Evolutionary conservation across 2,888 invertebrate genomes (phyloP), one percentile per base, ranked within the genome.

Genomic region (Toxonevra muliebris): DNA sequence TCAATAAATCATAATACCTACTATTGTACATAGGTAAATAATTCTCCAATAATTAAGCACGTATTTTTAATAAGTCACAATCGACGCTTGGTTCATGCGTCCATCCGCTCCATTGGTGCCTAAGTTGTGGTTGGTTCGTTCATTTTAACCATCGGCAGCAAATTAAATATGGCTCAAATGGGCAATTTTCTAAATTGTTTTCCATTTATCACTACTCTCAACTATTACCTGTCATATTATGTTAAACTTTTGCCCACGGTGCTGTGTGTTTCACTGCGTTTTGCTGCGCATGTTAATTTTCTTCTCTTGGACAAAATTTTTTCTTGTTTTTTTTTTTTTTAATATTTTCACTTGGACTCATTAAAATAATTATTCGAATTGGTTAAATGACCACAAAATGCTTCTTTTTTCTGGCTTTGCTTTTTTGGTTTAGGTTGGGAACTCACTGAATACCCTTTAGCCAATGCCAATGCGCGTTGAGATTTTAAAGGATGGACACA

Each of bases 161-260:
- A 79, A 80, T 78, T 79, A 76, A 78, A 77, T 78, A 71, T 78
- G 73, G 76, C 76, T 75, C 77, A 79, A 68, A 70, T 73, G 67
- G 73, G 72, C 74, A 75, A 75, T 72, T 74, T 75, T 69, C 68
- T 64, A 73, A 75, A 75, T 71, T 65, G 61, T 72, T 68, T 68
- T 66, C 66, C 77, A 81, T 81, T 81, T 81, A 81, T 81, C 82
- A 82, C 76, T 63, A 61, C 70, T 61, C 65, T 57, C 12, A 68
- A 68, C 74, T 76, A 77, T 79, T 78, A 76, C 76, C 82, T 81
- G 82, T 81, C 82, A 80, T 79, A 81, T 82, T 80, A 80, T 75
- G 77, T 76, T 77, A 73, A 69, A 76, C 76, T 73, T 76, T 76
- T 71, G 77, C 76, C 76, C 73, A 68, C 66, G 73, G 75, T 75